phyloP scores from a whole-genome alignment of 2,113 vertebrate species.

The Chloropsis hardwickii region DNA sequence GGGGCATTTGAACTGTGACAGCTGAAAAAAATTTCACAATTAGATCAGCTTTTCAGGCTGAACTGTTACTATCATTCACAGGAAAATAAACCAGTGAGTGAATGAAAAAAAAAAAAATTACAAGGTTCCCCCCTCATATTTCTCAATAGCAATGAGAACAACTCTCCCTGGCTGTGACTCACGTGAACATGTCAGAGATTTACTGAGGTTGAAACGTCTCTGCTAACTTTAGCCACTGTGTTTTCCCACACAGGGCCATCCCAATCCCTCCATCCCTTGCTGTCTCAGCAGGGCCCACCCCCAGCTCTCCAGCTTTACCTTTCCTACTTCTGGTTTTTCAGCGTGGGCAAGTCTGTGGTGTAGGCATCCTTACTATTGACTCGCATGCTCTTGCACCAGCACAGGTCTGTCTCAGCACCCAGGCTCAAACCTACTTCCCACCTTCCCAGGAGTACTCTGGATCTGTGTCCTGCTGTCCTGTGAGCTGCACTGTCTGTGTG shows the following conservation, averaged over 20 bases:
- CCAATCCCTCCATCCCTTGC: accelerated
- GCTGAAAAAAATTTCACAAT: constrained; percentile 16
- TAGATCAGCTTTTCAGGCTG: constrained; percentile 32
- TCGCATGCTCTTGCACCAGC: accelerated
- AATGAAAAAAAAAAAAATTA: neutral
- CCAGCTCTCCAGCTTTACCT: neutral
- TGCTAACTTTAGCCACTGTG: accelerated
- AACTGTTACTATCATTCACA: constrained; percentile 49
- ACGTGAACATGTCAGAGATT: neutral
- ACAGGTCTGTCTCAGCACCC: accelerated
- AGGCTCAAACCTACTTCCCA: neutral
- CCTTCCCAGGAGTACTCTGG: neutral
- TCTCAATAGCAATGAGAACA: neutral
- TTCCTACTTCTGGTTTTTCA: neutral
- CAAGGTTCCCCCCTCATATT: neutral
- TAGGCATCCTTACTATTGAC: neutral
- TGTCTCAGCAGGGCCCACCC: neutral
- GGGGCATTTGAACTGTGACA: neutral
- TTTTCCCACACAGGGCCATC: neutral
- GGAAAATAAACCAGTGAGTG: constrained; percentile 19
- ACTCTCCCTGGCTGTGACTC: neutral
- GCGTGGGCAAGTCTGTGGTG: neutral
- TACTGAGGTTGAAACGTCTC: neutral
- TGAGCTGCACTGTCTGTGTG: neutral
- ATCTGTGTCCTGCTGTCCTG: accelerated